Percentiles rank a stretch among this genome's conserved stretches.
These are phyloP conservation scores for Channallabes apus DNA, from an alignment of 2,797 vertebrate species.

Conservation along the genomic window DNA sequence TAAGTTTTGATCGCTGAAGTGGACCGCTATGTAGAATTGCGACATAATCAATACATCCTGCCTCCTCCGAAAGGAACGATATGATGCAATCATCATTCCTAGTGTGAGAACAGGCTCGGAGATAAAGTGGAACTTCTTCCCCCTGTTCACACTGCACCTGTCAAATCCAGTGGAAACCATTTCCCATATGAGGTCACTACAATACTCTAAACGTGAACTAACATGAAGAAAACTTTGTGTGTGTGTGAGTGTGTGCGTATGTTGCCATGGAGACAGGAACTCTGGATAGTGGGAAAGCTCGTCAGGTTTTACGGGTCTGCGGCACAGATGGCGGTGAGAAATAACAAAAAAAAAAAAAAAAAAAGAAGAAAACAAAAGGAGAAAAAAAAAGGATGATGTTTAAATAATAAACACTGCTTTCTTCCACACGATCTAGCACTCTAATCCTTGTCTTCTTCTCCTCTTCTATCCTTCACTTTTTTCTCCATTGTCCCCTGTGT, in stretches of 20 bases:
- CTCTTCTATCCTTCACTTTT: not conserved
- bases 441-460: not conserved
- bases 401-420: conserved; percentile 34
- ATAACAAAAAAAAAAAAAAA: conserved; percentile 8
- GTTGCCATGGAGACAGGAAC: conserved; percentile 43
- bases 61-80: too few species aligned
- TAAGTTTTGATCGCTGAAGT: too few species aligned
- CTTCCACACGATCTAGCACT: conserved; percentile 22
- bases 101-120: not conserved
- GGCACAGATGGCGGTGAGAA: conserved; percentile 52
- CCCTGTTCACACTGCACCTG: not conserved
- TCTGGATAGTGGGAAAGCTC: conserved; percentile 28
- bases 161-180: not conserved
- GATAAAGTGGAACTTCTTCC: not conserved
- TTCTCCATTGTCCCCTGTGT: not conserved
- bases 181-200: not conserved
- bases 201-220: not conserved
- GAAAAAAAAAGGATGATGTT: not conserved
- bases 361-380: not conserved
- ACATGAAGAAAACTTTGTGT: not conserved
- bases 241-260: not conserved
- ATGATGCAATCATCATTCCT: too few species aligned
- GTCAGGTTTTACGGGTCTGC: conserved; percentile 41
- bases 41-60: too few species aligned
- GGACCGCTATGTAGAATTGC: too few species aligned